phyloP scores from a whole-genome alignment of 2,888 invertebrate species.

The Ophonus ardosiacus region DNA sequence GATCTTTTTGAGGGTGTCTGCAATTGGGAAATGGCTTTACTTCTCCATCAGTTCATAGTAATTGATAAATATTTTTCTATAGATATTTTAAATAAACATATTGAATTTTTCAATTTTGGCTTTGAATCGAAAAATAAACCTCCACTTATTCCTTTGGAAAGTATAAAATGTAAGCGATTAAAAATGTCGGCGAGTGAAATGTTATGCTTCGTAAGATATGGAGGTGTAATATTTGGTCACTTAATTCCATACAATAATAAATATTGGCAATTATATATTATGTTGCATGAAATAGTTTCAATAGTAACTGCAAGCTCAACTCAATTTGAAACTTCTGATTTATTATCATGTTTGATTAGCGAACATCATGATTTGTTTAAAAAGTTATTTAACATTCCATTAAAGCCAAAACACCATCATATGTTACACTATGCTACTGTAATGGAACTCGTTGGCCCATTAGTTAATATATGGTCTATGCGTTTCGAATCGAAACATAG shows the following conservation, averaged over 20 bases:
- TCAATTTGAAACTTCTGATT: slow-evolving; percentile 8
- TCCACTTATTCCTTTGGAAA: slow-evolving; percentile 63
- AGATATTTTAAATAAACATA: slow-evolving; percentile 63
- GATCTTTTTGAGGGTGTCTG: slow-evolving; percentile 68
- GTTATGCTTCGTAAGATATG: slow-evolving; percentile 64
- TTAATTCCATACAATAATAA: slow-evolving; percentile 65
- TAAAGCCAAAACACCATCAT: slow-evolving; percentile 66
- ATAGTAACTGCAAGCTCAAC: slow-evolving; percentile 56
- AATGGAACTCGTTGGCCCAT: slow-evolving; percentile 63
- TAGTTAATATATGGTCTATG: slow-evolving; percentile 59
- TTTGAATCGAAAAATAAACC: slow-evolving; percentile 65
- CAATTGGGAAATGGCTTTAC: slow-evolving; percentile 62
- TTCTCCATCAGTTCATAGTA: slow-evolving; percentile 65
- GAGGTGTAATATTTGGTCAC: slow-evolving; percentile 66
- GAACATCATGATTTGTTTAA: slow-evolving; percentile 64
- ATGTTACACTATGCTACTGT: slow-evolving; percentile 65
- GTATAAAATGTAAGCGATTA: slow-evolving; percentile 64
- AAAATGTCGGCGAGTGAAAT: slow-evolving; percentile 67
- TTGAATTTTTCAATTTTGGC: slow-evolving; percentile 56
- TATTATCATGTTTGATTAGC: slow-evolving; percentile 42
- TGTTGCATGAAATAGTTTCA: slow-evolving; percentile 62
- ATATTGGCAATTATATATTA: slow-evolving; percentile 66
- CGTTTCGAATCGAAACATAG: slow-evolving; percentile 65
- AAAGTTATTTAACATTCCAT: slow-evolving; percentile 54
- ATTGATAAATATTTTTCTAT: slow-evolving; percentile 64